Percentiles rank a stretch among this genome's conserved stretches.
These are phyloP conservation scores for Scomber scombrus DNA, from an alignment of 2,113 vertebrate species.

Conservation along the genomic window DNA sequence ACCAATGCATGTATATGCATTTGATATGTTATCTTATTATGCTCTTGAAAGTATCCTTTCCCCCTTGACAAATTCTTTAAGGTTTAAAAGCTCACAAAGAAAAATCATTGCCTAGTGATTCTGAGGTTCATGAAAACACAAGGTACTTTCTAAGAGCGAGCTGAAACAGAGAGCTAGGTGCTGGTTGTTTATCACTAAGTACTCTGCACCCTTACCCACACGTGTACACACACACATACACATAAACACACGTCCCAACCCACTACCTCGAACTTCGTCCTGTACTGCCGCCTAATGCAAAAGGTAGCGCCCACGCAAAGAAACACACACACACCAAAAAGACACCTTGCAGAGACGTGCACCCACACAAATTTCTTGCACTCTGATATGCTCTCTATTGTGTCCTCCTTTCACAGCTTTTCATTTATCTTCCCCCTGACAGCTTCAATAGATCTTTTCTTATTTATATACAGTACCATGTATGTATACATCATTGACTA, in stretches of 20 bases:
- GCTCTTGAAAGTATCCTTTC: neutral
- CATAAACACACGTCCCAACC: slow-evolving; percentile 60
- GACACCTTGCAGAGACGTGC: slow-evolving; percentile 80
- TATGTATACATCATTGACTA: slow-evolving; percentile 22
- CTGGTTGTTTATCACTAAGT: slow-evolving; percentile 63
- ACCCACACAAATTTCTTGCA: slow-evolving; percentile 76
- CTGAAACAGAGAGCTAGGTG: slow-evolving; percentile 33
- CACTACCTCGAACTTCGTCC: slow-evolving; percentile 64
- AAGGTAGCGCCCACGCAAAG: slow-evolving; percentile 73
- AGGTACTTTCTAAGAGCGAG: slow-evolving; percentile 24
- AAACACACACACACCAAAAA: slow-evolving; percentile 57
- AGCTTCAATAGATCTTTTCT: slow-evolving; percentile 42
- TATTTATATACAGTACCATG: slow-evolving; percentile 24
- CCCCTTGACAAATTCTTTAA: neutral
- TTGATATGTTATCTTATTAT: slow-evolving; percentile 6
- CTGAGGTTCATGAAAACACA: neutral
- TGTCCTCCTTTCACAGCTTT: slow-evolving; percentile 73
- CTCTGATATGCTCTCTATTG: slow-evolving; percentile 62
- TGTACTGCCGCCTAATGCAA: slow-evolving; percentile 76
- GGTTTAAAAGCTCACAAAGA: neutral
- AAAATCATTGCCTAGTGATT: neutral
- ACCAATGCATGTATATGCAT: neutral
- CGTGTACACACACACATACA: slow-evolving; percentile 11
- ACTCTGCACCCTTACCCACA: slow-evolving; percentile 53
- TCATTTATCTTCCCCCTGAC: slow-evolving; percentile 62